Evolutionary conservation across 64 coral and sea anemone species (phyloP).

Genomic region (Platygyra sinensis): DNA sequence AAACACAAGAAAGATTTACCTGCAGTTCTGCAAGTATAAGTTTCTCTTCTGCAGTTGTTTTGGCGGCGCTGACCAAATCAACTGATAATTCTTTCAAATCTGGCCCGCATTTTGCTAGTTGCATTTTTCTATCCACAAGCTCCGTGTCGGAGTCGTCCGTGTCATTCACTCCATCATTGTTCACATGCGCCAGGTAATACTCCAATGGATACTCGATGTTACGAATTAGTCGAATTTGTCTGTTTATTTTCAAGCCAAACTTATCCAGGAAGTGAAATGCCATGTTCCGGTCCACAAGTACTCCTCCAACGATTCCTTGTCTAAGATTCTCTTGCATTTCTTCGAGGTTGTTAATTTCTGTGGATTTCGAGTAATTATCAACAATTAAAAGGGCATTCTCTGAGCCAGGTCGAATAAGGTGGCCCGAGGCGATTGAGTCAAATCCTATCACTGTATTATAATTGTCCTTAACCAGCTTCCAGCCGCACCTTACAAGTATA

Average conservation of each 20-base stretch:
- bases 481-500: no score
- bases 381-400: neutral
- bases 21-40: conserved; percentile 7
- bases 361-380: neutral
- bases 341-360: conserved; percentile 19
- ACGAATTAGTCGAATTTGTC: conserved; percentile 29
- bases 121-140: no score
- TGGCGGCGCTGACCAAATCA: conserved; percentile 4
- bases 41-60: neutral
- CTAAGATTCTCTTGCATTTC: conserved; percentile 37
- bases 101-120: neutral
- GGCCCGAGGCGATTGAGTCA: no score
- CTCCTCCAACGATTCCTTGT: conserved; percentile 5
- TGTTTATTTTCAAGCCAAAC: conserved; percentile 13
- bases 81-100: neutral
- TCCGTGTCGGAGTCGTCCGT: neutral
- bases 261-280: conserved; percentile 35
- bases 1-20: neutral
- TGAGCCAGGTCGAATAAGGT: no score
- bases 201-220: conserved; percentile 41
- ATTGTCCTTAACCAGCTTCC: no score
- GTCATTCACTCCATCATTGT: neutral
- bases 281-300: conserved; percentile 28
- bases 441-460: no score
- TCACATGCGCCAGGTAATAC: neutral